phyloP scores from a whole-genome alignment of 2,113 vertebrate species.

The Eolophus roseicapilla region DNA sequence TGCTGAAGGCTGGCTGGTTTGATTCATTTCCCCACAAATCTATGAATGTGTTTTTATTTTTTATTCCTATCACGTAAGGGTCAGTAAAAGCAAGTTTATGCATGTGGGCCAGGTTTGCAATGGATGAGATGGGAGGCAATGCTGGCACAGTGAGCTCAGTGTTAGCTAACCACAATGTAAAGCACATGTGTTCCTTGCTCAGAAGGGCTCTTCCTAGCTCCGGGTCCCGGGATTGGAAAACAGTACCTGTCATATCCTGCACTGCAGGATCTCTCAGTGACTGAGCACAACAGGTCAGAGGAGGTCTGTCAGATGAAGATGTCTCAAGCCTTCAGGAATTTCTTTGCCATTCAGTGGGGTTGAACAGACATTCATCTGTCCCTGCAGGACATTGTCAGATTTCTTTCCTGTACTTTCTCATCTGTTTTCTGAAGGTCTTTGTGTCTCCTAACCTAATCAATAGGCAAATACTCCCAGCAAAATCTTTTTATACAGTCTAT shows the following conservation, averaged over 20 bases:
- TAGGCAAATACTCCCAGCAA: neutral
- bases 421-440: neutral
- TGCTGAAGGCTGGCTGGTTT: neutral
- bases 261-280: neutral
- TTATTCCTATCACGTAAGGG: rapidly evolving
- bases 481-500: neutral
- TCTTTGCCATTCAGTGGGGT: neutral
- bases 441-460: neutral
- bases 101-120: neutral
- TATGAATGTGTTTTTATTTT: neutral
- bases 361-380: neutral
- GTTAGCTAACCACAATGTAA: neutral
- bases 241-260: neutral
- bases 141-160: neutral
- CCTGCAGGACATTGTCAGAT: neutral
- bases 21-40: neutral
- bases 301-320: neutral
- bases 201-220: too few relatives aligned
- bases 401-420: neutral
- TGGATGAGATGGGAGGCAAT: neutral
- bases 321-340: neutral
- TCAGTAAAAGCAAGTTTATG: neutral
- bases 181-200: neutral
- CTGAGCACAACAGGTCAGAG: neutral
- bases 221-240: neutral